Percentiles rank a stretch among this genome's conserved stretches.
phyloP scores from a whole-genome alignment of 2,888 invertebrate genomes.

The Fissipunctia ypsillon region DNA sequence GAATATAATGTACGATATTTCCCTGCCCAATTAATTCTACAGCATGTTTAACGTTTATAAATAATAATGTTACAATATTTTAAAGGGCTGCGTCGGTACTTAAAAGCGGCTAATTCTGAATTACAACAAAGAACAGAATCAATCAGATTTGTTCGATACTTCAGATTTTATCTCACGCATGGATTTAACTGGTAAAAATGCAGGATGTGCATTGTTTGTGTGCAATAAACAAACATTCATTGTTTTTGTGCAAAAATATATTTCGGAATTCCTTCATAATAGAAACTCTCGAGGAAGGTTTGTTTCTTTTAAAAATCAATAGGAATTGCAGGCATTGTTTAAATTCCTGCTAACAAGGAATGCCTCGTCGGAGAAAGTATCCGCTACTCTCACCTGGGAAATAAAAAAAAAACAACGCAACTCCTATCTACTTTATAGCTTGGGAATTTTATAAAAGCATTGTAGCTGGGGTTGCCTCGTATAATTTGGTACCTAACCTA shows the following conservation, averaged over 20 bases:
- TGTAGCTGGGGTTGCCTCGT: too few species aligned
- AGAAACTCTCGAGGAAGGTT: background rate
- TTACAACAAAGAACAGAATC: background rate
- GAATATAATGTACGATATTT: background rate
- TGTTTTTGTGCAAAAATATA: background rate
- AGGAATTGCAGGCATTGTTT: constrained; percentile 8
- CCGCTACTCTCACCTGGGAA: constrained; percentile 1
- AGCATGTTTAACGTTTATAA: too few species aligned
- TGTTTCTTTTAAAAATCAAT: constrained; percentile 1
- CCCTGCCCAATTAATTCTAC: background rate
- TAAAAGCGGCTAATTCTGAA: background rate
- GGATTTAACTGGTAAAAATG: background rate
- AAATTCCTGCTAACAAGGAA: constrained; percentile 12
- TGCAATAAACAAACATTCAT: background rate
- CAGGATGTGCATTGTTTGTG: background rate
- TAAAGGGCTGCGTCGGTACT: background rate
- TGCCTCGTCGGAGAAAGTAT: constrained; percentile 1
- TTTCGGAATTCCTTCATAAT: background rate
- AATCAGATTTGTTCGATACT: background rate
- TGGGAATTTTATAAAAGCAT: constrained; percentile 7
- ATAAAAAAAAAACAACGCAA: constrained; percentile 7
- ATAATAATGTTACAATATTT: background rate
- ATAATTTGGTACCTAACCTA: background rate
- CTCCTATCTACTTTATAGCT: background rate
- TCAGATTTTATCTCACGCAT: too few species aligned